A percentile compares a stretch with the other conserved stretches of the same genome.
Evolutionary conservation across 2,888 invertebrate species (phyloP).

Genomic region (Diaphora mendica): DNA sequence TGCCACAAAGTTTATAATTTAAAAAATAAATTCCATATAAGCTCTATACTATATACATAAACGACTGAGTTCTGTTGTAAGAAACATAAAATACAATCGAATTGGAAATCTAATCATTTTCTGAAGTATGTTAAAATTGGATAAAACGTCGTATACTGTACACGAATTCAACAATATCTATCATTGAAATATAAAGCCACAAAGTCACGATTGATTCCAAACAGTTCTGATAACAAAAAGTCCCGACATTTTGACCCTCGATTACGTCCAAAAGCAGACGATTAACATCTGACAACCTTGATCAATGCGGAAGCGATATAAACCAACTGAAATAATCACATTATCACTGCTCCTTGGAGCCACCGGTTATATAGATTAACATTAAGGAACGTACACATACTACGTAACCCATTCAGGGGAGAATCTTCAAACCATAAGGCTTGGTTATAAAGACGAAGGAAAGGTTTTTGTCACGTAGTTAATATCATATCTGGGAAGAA

Average conservation of each 20-base stretch:
- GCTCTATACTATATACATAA: too few relatives aligned
- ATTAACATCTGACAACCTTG: slow-evolving; percentile 35
- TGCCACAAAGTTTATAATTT: too few relatives aligned
- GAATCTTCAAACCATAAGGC: too few relatives aligned
- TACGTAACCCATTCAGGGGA: too few relatives aligned
- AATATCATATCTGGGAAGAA: too few relatives aligned
- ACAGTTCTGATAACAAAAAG: slow-evolving; percentile 31
- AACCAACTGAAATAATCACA: slow-evolving; percentile 30
- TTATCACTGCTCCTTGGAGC: slow-evolving; percentile 30
- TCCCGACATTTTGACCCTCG: slow-evolving; percentile 44
- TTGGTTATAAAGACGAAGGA: too few relatives aligned
- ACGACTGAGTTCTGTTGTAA: too few relatives aligned
- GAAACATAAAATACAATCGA: too few relatives aligned
- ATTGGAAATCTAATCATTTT: too few relatives aligned
- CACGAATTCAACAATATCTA: not conserved
- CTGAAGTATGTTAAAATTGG: too few relatives aligned
- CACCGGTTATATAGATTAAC: slow-evolving; percentile 27
- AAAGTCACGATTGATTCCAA: slow-evolving; percentile 39
- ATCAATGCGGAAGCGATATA: slow-evolving; percentile 39
- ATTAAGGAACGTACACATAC: not conserved
- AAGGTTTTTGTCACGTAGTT: too few relatives aligned
- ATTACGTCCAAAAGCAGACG: slow-evolving; percentile 43
- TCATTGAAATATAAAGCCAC: slow-evolving; percentile 22
- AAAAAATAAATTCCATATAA: too few relatives aligned
- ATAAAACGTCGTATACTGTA: not conserved